phyloP scores from a whole-genome alignment of 2,888 invertebrate genomes.

The Ochropleura plecta region DNA sequence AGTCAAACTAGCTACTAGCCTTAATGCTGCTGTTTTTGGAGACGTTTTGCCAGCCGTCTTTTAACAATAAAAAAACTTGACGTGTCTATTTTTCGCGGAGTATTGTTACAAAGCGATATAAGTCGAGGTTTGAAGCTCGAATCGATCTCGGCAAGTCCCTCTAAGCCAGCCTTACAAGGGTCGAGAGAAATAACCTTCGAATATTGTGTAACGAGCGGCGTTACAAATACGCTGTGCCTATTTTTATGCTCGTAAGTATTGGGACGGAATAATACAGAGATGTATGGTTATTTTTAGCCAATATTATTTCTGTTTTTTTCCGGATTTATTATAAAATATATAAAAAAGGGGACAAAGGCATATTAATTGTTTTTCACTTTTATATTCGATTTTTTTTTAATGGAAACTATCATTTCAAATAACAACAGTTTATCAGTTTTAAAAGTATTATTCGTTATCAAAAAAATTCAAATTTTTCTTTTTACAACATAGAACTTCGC shows the following conservation, averaged over 20 bases:
- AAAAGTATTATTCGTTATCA: background rate
- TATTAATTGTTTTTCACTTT: too few relatives aligned
- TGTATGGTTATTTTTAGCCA: constrained; percentile 64
- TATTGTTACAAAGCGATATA: constrained; percentile 73
- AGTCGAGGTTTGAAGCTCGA: constrained; percentile 69
- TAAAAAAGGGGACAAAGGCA: too few relatives aligned
- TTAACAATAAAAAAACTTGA: background rate
- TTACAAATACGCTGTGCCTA: constrained; percentile 75
- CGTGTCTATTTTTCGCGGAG: constrained; percentile 59
- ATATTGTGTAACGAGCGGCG: constrained; percentile 78
- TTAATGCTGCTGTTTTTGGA: background rate
- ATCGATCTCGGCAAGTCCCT: constrained; percentile 80
- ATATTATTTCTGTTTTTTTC: constrained; percentile 42
- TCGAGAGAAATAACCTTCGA: constrained; percentile 77
- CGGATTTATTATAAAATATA: background rate
- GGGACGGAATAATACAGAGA: constrained; percentile 72
- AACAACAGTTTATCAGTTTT: too few relatives aligned
- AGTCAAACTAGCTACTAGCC: background rate
- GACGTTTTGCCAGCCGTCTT: background rate
- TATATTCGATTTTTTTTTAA: too few relatives aligned
- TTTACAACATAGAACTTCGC: background rate
- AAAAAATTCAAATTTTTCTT: too few relatives aligned
- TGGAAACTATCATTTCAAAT: background rate
- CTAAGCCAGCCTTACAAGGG: constrained; percentile 82
- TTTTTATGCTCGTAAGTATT: constrained; percentile 75